These are phyloP conservation scores for Clusia tigrina DNA, from an alignment of 2,888 invertebrate genomes.

Conservation along the genomic window DNA sequence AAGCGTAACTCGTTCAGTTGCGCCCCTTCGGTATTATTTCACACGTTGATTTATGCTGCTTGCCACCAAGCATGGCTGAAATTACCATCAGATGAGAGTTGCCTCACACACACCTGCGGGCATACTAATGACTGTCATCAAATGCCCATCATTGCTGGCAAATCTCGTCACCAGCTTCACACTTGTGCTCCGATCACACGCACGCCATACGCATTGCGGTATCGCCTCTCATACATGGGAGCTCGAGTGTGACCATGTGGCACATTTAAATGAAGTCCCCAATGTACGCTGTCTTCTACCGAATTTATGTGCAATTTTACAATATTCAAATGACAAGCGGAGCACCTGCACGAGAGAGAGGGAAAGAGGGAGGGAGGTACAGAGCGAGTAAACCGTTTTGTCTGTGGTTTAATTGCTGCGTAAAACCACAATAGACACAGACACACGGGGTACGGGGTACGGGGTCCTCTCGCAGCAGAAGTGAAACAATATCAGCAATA, in stretches of 20 bases:
- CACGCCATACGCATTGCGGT: not conserved
- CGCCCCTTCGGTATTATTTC: no score
- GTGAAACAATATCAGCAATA: no score
- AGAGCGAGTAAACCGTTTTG: no score
- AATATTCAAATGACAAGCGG: no score
- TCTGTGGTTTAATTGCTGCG: no score
- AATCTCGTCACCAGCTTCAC: not conserved
- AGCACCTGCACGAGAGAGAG: no score
- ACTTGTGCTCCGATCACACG: not conserved
- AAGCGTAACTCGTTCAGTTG: no score
- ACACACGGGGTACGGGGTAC: not conserved
- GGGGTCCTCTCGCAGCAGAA: no score
- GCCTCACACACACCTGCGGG: not conserved
- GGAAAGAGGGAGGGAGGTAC: no score
- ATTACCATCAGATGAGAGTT: not conserved
- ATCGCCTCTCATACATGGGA: not conserved
- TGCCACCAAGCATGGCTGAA: not conserved
- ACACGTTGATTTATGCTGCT: not conserved
- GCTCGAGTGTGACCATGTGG: not conserved
- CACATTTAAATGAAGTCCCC: not conserved
- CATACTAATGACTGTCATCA: slow-evolving; percentile 7
- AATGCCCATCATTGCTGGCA: not conserved
- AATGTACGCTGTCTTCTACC: not conserved
- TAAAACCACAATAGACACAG: not conserved
- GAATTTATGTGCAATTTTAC: no score